Base-by-base conservation (phyloP, 2,113 vertebrate species). In the Garra rufa region DNA sequence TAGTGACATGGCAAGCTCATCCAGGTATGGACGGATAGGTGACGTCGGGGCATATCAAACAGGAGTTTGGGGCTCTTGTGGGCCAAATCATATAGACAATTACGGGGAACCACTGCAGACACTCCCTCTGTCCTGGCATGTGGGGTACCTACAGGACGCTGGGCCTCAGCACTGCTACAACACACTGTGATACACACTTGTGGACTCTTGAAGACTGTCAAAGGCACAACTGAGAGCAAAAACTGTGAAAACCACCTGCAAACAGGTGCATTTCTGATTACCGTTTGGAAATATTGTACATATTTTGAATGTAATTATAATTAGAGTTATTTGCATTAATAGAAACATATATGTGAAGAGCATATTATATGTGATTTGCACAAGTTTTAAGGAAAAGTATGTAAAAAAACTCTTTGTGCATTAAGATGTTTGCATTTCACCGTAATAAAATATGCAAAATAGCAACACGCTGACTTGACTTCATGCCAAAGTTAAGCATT, bases 91-190 rank as follows among this genome's bases (percentile, higher is more conserved):
- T 34, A 0, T 2, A 3, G 92, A 91, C 81, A 88, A 24, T 85
- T 86, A 38, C 34, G 87, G 59, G 0, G 89, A 91, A 0, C 46
- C 93, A 15, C 65, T 84, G 43, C 87, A 88, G 84, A 24, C 91
- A 0, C 85, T 86, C 6, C 24, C 85, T 0, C 81, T 90, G 1
- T 26, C 91, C 57, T 95, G 95, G 95, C 94, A 93, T 17, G 89
- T 90, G 84, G 86, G 93, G 21, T 89, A 77, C 15, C 77, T 93
- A 75, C 92, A 91, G 89, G 88, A 92, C 57, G 73, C 92, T 38
- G 88, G 90, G 2, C 91, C 89, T 44, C 94, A 92, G 80, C 92
- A 91, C 30, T 71, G 84, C 44, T 55, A 81, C 19, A 75, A 79
- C 21, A 74, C 63, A 69, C 44, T 84, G 9, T 88, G 71, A 88